Evolutionary conservation across 2,888 invertebrate species (phyloP).

Genomic region (Aspidiotus destructor): DNA sequence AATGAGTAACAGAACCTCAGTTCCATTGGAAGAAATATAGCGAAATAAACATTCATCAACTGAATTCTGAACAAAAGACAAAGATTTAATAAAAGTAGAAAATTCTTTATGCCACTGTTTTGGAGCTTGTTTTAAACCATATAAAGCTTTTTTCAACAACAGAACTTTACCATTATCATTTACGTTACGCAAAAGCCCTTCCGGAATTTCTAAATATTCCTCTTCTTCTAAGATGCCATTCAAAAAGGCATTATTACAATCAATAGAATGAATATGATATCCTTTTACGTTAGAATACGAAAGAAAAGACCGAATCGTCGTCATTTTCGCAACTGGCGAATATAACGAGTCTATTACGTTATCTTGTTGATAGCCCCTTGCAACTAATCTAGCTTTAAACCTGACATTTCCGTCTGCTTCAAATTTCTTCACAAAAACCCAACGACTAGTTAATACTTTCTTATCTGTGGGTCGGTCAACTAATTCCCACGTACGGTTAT

Average conservation of each 20-base stretch:
- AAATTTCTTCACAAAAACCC: not conserved
- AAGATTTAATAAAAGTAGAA: too few relatives aligned
- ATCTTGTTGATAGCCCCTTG: not conserved
- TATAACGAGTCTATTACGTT: not conserved
- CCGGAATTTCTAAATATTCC: not conserved
- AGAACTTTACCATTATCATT: not conserved
- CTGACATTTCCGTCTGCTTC: not conserved
- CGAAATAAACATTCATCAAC: too few relatives aligned
- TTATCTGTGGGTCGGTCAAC: not conserved
- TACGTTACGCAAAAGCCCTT: not conserved
- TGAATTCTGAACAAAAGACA: too few relatives aligned
- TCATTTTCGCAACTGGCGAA: constrained; percentile 5
- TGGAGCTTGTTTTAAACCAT: constrained; percentile 5
- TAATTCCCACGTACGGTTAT: not conserved
- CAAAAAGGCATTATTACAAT: not conserved
- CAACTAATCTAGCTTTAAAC: not conserved
- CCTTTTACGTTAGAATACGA: not conserved
- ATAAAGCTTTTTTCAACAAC: not conserved
- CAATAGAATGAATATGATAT: not conserved
- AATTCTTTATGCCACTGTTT: not conserved
- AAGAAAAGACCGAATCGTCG: not conserved
- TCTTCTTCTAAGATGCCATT: not conserved
- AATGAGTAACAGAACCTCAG: too few relatives aligned
- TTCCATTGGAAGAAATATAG: too few relatives aligned
- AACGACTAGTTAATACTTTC: not conserved